Conservation (phyloP, 2,113 vertebrate genomes). For the Nematolebias whitei region DNA sequence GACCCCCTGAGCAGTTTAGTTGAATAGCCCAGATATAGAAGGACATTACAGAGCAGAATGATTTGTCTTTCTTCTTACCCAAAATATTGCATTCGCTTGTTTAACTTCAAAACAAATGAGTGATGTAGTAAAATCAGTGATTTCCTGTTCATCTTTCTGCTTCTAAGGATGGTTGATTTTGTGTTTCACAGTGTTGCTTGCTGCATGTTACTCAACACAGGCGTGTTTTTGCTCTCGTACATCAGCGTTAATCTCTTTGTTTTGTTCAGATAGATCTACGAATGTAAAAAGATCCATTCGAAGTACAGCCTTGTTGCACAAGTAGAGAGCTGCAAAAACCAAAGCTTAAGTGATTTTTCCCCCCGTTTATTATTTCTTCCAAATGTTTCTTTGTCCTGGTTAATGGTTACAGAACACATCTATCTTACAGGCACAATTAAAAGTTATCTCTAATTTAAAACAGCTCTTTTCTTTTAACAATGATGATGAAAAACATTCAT, state of each 20-base stretch:
- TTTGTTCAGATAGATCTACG: conserved; percentile 21
- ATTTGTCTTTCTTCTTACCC: conserved; percentile 6
- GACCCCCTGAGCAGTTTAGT: too few relatives aligned
- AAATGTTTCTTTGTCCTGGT: neutral
- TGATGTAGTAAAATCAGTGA: conserved; percentile 2
- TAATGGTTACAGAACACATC: neutral
- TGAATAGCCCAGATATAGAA: neutral
- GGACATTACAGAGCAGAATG: conserved; percentile 19
- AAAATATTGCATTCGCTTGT: conserved; percentile 30
- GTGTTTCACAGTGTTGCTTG: neutral
- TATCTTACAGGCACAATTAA: neutral
- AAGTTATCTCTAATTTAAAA: neutral
- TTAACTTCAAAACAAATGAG: conserved; percentile 32
- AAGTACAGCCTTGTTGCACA: conserved; percentile 19
- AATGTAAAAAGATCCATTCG: conserved; percentile 34
- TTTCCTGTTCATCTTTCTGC: conserved; percentile 19
- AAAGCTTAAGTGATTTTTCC: neutral
- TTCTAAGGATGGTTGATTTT: conserved; percentile 5
- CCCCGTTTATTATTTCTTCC: neutral
- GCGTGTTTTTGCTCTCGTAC: conserved; percentile 17
- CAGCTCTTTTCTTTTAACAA: neutral
- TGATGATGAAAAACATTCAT: neutral
- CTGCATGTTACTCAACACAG: conserved; percentile 11
- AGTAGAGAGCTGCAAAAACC: conserved; percentile 21
- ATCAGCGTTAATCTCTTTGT: conserved; percentile 30